Evolutionary conservation across 2,113 vertebrate species (phyloP).

Genomic region (Noturus placidus): DNA sequence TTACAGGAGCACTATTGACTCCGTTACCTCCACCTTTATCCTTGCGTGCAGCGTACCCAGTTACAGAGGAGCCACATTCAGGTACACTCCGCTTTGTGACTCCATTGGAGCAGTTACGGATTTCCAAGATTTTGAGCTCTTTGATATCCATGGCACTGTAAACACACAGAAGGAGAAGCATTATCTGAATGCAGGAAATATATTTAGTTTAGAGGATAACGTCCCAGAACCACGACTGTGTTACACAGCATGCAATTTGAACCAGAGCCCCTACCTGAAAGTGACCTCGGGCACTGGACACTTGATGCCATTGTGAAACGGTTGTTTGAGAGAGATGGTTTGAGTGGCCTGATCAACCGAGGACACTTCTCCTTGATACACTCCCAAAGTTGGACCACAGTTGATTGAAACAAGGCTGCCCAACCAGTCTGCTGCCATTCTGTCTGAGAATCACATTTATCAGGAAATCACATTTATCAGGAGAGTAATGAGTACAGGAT

Average conservation of each 20-base stretch:
- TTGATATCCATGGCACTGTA: slow-evolving; percentile 94
- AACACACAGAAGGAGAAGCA: neutral
- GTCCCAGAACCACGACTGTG: neutral
- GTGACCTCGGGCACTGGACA: slow-evolving; percentile 97
- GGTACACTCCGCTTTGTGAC: slow-evolving; percentile 58
- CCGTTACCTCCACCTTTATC: slow-evolving; percentile 38
- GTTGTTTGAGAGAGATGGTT: slow-evolving; percentile 91
- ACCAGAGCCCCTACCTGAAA: slow-evolving; percentile 80
- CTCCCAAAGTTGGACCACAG: slow-evolving; percentile 89
- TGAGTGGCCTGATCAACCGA: slow-evolving; percentile 93
- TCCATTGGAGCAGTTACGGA: slow-evolving; percentile 72
- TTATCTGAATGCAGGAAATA: neutral
- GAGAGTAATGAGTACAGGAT: neutral
- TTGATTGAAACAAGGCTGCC: slow-evolving; percentile 96
- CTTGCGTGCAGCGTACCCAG: slow-evolving; percentile 56
- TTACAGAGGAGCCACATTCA: slow-evolving; percentile 60
- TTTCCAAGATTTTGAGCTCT: slow-evolving; percentile 91
- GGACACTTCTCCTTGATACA: slow-evolving; percentile 94
- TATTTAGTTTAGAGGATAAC: neutral
- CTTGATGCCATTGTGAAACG: slow-evolving; percentile 95
- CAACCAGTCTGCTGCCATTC: slow-evolving; percentile 92
- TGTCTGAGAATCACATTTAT: slow-evolving; percentile 14
- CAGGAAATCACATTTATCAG: neutral
- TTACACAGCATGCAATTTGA: neutral
- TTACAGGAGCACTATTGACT: slow-evolving; percentile 77